Evolutionary conservation across 2,888 invertebrate species (phyloP).

Genomic region (Trichogramma evanescens): DNA sequence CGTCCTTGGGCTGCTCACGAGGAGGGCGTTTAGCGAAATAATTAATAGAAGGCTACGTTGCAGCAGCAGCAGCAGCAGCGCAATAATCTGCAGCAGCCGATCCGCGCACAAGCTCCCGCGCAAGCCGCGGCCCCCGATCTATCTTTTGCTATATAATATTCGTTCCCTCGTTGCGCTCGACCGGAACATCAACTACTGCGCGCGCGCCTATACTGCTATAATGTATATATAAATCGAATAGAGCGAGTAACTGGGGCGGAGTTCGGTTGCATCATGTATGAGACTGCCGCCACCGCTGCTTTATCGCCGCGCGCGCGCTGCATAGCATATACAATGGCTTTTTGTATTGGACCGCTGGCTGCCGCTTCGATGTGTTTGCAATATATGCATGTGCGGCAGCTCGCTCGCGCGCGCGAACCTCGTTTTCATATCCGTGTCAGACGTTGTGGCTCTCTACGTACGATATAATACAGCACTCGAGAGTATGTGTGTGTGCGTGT

Average conservation of each 20-base stretch:
- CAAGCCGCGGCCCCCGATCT: not conserved
- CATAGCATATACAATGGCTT: not conserved
- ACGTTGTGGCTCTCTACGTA: not conserved
- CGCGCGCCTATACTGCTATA: not conserved
- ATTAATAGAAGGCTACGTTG: conserved; percentile 22
- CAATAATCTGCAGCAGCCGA: not conserved
- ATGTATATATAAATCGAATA: not conserved
- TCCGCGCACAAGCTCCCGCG: conserved; percentile 2
- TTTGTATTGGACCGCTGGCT: not conserved
- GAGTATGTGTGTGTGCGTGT: not conserved
- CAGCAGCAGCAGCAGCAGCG: conserved; percentile 1
- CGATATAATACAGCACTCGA: not conserved
- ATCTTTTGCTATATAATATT: not conserved
- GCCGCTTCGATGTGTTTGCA: not conserved
- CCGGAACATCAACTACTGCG: conserved; percentile 13
- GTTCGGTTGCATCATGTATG: conserved; percentile 26
- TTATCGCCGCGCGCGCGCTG: too few species aligned
- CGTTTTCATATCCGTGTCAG: conserved; percentile 24
- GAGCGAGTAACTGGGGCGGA: conserved; percentile 27
- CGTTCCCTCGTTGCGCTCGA: conserved; percentile 1
- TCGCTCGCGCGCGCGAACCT: not conserved
- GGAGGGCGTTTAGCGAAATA: conserved; percentile 24
- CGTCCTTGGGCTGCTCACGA: conserved; percentile 24
- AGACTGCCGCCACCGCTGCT: not conserved
- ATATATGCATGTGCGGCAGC: not conserved